A percentile compares a stretch with the other conserved stretches of the same genome.
These are phyloP conservation scores for Labeo catla DNA, from an alignment of 2,113 vertebrate species.

Conservation along the genomic window DNA sequence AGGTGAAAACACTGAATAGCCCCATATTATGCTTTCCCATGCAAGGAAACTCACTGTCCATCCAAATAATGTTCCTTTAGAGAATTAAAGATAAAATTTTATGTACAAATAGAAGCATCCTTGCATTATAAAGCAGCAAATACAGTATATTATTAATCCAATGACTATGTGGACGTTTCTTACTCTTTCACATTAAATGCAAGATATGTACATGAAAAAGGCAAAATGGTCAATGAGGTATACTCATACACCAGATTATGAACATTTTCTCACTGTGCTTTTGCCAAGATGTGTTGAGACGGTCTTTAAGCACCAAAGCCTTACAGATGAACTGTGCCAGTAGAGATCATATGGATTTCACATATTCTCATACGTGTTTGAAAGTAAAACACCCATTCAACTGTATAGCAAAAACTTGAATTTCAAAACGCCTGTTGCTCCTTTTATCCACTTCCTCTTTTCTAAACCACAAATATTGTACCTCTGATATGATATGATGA, in stretches of 20 bases:
- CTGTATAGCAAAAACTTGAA: background rate
- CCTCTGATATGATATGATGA: constrained; percentile 11
- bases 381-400: background rate
- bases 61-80: constrained; percentile 3
- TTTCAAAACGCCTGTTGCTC: background rate
- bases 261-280: constrained; percentile 31
- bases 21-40: constrained; percentile 20
- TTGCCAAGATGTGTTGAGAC: constrained; percentile 5
- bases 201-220: constrained; percentile 41
- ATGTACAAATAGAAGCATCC: constrained; percentile 10
- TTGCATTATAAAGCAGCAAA: constrained; percentile 32
- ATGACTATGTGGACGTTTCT: background rate
- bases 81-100: constrained; percentile 13
- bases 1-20: constrained; percentile 26
- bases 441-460: background rate
- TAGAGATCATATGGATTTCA: background rate
- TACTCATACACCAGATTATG: constrained; percentile 51
- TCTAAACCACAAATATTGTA: background rate
- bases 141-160: constrained; percentile 19
- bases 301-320: constrained; percentile 29
- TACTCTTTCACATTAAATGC: constrained; percentile 5
- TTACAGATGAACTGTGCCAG: background rate
- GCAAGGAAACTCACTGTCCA: constrained; percentile 15
- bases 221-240: constrained; percentile 68
- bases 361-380: background rate